Evolutionary conservation across 1,140 invertebrate genomes (phyloP), one percentile per base, ranked within the genome.

Genomic region (Aphis craccivora): DNA sequence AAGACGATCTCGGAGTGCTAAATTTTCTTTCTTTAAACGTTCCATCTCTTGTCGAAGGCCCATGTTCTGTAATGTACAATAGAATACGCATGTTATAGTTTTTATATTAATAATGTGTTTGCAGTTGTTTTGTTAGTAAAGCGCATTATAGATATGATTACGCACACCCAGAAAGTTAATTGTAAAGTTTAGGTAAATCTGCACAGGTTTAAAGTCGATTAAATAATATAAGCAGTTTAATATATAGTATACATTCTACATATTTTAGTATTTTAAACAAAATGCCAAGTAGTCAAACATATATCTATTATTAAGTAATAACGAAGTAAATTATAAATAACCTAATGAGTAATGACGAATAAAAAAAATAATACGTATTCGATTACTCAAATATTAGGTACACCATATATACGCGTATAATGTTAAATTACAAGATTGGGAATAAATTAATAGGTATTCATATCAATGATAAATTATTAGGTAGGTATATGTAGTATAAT

Each of bases 21-120:
- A 96, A 95, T 99, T 99, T 96, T 99, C 98, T 95, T 98, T 98
- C 96, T 98, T 98, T 95, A 99, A 96, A 95, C 97, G 96, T 95
- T 98, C 98, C 95, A 98, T 96, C 95, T 98, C 97, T 96, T 98
- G 97, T 95, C 97, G 97, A 95, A 98, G 96, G 94, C 97, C 97
- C 96, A 98, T 96, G 94, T 98, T 98, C 97, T 98, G 95, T 45
- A 96, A 96, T 94, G 23, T 89, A 51, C 35, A 91, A 55, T 23
- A 53, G n/a, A n/a, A 51, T 14, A 43, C n/a, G 11, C n/a, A n/a
- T 35, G n/a, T 76, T 23, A 81, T 25, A 30, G n/a, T 48, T 53
- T 35, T 53, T 35, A 3, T 81, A n/a, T 22, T 48, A 51, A 87
- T 87, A 87, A 87, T 87, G 3, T 37, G 8, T 84, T 23, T 43